Evolutionary conservation across 2,888 invertebrate genomes (phyloP), one percentile per base, ranked within the genome.

Genomic region (Mimachlamys varia): DNA sequence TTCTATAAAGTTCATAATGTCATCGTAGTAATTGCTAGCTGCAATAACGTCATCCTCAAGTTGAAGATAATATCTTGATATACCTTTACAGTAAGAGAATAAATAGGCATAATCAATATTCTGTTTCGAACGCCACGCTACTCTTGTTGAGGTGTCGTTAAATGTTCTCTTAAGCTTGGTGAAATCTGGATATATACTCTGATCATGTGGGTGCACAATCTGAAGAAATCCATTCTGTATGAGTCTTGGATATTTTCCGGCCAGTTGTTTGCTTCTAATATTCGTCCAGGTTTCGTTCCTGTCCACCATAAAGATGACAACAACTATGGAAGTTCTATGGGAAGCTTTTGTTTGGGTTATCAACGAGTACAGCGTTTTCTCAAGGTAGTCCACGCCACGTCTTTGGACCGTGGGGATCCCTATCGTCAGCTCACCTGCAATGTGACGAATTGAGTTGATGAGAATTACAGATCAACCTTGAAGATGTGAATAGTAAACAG

Each of bases 71-170:
- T 96, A 96, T 49, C 94, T 92, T 4, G 96, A 96, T 87, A 96
- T 90, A 37, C 94, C 93, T 50, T 94, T 92, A 17, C 95, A 93
- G 91, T 96, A 97, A 89, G 95, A 93, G 89, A 96, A 95, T n/a
- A 97, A 93, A 90, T 95, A 96, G 0, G 96, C 96, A 91, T 96
- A 97, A 92, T 97, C 97, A 33, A 97, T 90, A 55, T 96, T 97
- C 93, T 97, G 97, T 92, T 97, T 97, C 0, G 97, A 95, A 53
- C 97, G 92, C 97, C 97, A 97, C 62, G 94, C 91, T 0, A 97
- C 96, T 87, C 97, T 92, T 44, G 95, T 93, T 44, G 94, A 91
- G 0, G 96, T 93, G 91, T 97, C 97, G 89, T 96, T 96, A 91
- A 95, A 96, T 13, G 93, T 97, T 38, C 95, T 92, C 90, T 94